A percentile compares a stretch with the other conserved stretches of the same genome.
Conservation (phyloP, 1,140 invertebrate genomes). For the Berghia stephanieae region DNA sequence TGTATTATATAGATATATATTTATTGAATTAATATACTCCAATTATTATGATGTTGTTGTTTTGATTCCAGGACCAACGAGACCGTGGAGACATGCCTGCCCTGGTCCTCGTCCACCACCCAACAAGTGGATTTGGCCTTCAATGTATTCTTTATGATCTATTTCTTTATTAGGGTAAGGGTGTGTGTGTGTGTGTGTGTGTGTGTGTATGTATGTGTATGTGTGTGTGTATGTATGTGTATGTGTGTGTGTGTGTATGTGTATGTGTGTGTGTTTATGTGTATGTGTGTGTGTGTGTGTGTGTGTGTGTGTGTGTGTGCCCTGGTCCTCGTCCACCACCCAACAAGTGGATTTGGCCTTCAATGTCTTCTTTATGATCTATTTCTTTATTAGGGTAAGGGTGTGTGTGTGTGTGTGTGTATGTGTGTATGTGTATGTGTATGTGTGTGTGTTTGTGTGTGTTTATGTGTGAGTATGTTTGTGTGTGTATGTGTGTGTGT, state of each 20-base stretch:
- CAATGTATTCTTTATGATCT: constrained; percentile 99
- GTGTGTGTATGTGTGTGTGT: no score
- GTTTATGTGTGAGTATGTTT: no score
- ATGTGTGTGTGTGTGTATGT: not conserved
- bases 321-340: constrained; percentile 98
- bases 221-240: not conserved
- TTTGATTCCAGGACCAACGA: constrained; percentile 26
- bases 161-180: constrained; percentile 99
- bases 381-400: constrained; percentile 99
- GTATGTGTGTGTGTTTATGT: no score
- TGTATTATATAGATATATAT: not conserved
- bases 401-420: no score
- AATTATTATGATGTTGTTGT: not conserved
- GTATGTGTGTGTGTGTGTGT: no score
- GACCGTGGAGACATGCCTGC: constrained; percentile 76
- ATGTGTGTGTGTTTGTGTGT: no score
- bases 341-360: constrained; percentile 99
- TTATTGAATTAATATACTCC: not conserved
- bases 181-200: constrained; percentile 15
- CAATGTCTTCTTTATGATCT: constrained; percentile 99
- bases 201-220: not conserved
- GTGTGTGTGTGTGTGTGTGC: no score
- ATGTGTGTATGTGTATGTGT: no score
- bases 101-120: constrained; percentile 98
- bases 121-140: constrained; percentile 99